Evolutionary conservation across 1,140 invertebrate species (phyloP), one percentile per base, ranked within the genome.

Genomic region (Pentalonia nigronervosa): DNA sequence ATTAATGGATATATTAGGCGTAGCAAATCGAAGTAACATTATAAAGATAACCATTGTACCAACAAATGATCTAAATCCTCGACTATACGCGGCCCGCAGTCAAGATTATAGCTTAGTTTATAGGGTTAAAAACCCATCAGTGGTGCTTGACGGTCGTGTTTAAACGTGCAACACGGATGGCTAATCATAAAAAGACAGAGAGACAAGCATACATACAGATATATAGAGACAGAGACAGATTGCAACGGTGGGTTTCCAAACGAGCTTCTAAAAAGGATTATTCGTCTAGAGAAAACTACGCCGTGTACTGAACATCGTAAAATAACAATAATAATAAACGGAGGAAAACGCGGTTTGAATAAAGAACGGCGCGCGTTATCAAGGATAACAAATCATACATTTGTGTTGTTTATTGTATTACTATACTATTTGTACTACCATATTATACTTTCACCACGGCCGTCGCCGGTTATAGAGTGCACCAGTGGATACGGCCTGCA

Each of bases 111-210:
- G 50, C n/a, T 76, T 76, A 76, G 30, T 76, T 76, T 76, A 76
- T 36, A 67, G 89, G 88, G 89, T 90, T 90, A 90, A 90, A 90
- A 90, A 90, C 89, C 89, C 56, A 90, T 67, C 89, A 90, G 53
- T 56, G 36, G 89, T 60, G 89, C 89, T 90, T 90, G 89, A 90
- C 89, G 89, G 89, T 30, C 50, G 88, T 86, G 41, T 47, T 47
- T 90, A 90, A 47, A 86, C 30, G 56, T 41, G 56, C 50, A 50
- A 47, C 53, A 90, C 89, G 89, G 89, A 60, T 90, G 89, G 89
- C 25, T 90, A 90, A 90, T 76, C 89, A 76, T 17, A 30, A 11
- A 41, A 53, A 53, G 48, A 90, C 1, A 30, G 25, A 67, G 0
- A 7, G 11, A 53, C 50, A 41, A 0, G 9, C 84, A 23, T 45